Base-by-base conservation (phyloP, 2,888 invertebrate species). In the Altica lythri region DNA sequence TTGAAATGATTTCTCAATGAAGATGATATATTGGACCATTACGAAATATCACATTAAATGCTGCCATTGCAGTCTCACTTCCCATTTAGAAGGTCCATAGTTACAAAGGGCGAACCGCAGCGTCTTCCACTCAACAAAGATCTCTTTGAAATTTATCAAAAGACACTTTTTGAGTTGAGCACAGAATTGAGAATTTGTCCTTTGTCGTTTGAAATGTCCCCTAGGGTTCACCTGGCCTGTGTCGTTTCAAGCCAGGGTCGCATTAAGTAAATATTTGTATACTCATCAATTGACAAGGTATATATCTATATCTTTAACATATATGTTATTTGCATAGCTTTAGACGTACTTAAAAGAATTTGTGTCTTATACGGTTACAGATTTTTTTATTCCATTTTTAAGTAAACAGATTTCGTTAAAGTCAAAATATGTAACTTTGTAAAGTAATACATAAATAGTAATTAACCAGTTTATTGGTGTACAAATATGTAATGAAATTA, bases 221-320 rank as follows among this genome's bases (percentile, higher is more conserved):
- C 61, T 55, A 62, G 67, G 64, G 65, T 68, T 70, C 71, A 68
- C 70, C 69, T 70, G 71, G 69, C 55, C n/a, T 63, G 22, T 30
- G 46, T 49, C 37, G 17, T 14, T 32, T 32, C 16, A 30, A n/a
- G 13, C n/a, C 46, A 46, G 46, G 27, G 27, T 17, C 27, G 46
- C 35, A 30, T 30, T 6, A 34, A 8, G 13, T 12, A 8, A 12
- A 2, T 34, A n/a, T 14, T n/a, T n/a, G n/a, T n/a, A n/a, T n/a
- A n/a, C n/a, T n/a, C n/a, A n/a, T n/a, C n/a, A n/a, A n/a, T n/a
- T n/a, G n/a, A n/a, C n/a, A n/a, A n/a, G n/a, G n/a, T n/a, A n/a
- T n/a, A n/a, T n/a, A n/a, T n/a, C n/a, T n/a, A n/a, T n/a, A n/a
- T n/a, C n/a, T n/a, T n/a, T n/a, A n/a, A n/a, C n/a, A n/a, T n/a